Base-by-base conservation (phyloP, 2,888 invertebrate genomes). In the Vesta saturnalis region DNA sequence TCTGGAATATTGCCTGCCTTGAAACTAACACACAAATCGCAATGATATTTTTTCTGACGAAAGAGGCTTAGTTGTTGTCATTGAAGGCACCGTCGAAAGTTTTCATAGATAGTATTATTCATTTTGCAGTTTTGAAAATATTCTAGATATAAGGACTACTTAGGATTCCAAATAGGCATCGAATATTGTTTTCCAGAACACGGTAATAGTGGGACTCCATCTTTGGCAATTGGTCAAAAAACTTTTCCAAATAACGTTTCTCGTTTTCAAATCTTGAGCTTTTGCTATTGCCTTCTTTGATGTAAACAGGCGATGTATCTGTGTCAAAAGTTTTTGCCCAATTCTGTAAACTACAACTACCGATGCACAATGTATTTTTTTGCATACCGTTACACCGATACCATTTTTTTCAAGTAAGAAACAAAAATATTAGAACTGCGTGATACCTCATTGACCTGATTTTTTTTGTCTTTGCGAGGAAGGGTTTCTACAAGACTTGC, bases 141-240 rank as follows among this genome's bases (percentile, higher is more conserved):
- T n/a, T n/a, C n/a, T n/a, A n/a, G n/a, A n/a, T n/a, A n/a, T n/a
- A n/a, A n/a, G n/a, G n/a, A n/a, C n/a, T n/a, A n/a, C n/a, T 30
- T 30, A 30, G 30, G 4, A 30, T 30, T 30, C n/a, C n/a, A n/a
- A n/a, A n/a, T n/a, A n/a, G n/a, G n/a, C n/a, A n/a, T n/a, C n/a
- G n/a, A n/a, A n/a, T n/a, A n/a, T n/a, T n/a, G n/a, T n/a, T n/a
- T n/a, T n/a, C n/a, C n/a, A n/a, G n/a, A n/a, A n/a, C n/a, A n/a
- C n/a, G n/a, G n/a, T n/a, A n/a, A n/a, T n/a, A n/a, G n/a, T n/a
- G n/a, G n/a, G n/a, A n/a, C n/a, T n/a, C n/a, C n/a, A n/a, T 91
- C 0, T 83, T 89, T 15, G 88, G 87, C 74, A 74, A 30, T 10
- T 30, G 30, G 5, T 30, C 5, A 10, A 30, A 30, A 4, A 30